Evolutionary conservation across 92 coral and sea anemone species (phyloP), one percentile per base, ranked within the genome.

Genomic region (Virgularia gustaviana): DNA sequence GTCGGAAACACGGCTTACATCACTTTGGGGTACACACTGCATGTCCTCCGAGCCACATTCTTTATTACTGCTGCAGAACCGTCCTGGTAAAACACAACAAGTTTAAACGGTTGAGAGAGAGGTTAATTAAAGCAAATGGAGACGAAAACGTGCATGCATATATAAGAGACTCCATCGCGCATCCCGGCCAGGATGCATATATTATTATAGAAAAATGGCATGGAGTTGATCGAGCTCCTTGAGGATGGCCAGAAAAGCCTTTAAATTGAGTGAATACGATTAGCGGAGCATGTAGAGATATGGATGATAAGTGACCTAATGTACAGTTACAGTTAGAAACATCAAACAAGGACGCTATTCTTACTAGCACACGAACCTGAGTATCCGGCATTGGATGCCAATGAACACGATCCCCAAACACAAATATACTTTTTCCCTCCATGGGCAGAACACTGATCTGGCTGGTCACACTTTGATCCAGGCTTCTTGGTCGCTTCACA

Each of bases 401-500:
- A 3, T 5, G 75, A 12, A 16, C 75, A 68, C 25, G 37, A 13
- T 16, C 75, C 75, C 75, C 75, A 68, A 51, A 68, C 38, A 32
- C 75, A 68, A 39, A 47, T 49, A 27, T 30, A 15, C 18, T 68
- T 34, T 3, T 33, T 18, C 11, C 51, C 25, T 10, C 9, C 23
- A 29, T 3, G 6, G 13, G 15, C 35, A 9, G 27, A 29, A 25
- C 75, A 68, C 51, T 68, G 75, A 25, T 47, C 75, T 1, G 61
- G 59, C 38, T 68, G 75, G 24, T 68, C 39, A 15, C 75, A 68
- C 35, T 55, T 53, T n/a, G 28, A 43, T n/a, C 55, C 75, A 53
- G 35, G 16, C 9, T 68, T 68, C 11, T 47, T 45, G 13, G 19
- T 27, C 25, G 53, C 2, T 34, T 38, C 11, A 15, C 75, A 68